Evolutionary conservation across 2,888 invertebrate species (phyloP).

Genomic region (Corythucha ciliata): DNA sequence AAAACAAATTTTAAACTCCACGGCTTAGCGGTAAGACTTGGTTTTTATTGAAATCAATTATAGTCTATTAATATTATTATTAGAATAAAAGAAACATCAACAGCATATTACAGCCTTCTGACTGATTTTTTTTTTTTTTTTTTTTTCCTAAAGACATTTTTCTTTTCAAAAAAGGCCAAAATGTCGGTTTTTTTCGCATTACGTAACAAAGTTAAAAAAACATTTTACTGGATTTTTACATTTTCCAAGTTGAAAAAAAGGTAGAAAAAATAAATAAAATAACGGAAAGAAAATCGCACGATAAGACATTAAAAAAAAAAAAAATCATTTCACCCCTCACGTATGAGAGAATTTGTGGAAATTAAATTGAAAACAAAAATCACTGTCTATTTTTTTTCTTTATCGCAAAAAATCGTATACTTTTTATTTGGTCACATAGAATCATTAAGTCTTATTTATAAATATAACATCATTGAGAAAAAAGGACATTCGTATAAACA

Average conservation of each 20-base stretch:
- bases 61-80: constrained; percentile 35
- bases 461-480: constrained; percentile 26
- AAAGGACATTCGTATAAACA: constrained; percentile 29
- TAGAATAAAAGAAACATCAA: constrained; percentile 36
- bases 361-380: too few species aligned
- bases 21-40: constrained; percentile 34
- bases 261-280: neutral
- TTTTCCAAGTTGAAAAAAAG: neutral
- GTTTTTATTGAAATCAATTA: constrained; percentile 36
- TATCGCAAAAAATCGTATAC: constrained; percentile 33
- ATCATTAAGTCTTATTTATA: constrained; percentile 34
- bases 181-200: constrained; percentile 20
- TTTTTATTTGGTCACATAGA: constrained; percentile 36
- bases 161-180: constrained; percentile 29
- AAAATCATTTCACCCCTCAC: too few species aligned
- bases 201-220: constrained; percentile 29
- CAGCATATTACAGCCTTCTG: constrained; percentile 32
- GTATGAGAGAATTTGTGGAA: too few species aligned
- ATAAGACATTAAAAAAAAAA: neutral
- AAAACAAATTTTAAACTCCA: too few species aligned
- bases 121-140: constrained; percentile 20
- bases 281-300: neutral
- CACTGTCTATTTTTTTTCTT: constrained; percentile 14
- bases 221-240: constrained; percentile 25
- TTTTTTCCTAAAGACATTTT: constrained; percentile 22